Conservation (phyloP, 2,113 vertebrate genomes). For the Egretta garzetta region DNA sequence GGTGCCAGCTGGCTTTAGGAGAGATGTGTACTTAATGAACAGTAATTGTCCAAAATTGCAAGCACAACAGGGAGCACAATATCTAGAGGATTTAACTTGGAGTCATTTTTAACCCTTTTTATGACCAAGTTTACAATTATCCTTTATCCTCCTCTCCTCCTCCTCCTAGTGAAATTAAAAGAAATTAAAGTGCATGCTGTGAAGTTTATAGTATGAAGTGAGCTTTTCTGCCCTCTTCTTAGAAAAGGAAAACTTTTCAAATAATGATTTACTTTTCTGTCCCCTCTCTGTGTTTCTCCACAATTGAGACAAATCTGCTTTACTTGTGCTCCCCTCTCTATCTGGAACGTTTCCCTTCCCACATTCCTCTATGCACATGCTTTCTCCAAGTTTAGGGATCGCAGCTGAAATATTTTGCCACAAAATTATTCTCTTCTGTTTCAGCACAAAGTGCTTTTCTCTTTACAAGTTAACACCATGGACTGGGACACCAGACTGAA, state of each 20-base stretch:
- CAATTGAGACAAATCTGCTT: background rate
- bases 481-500: background rate
- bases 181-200: background rate
- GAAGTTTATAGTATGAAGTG: background rate
- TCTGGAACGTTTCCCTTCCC: background rate
- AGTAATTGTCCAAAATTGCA: constrained; percentile 52
- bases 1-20: constrained; percentile 40
- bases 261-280: background rate
- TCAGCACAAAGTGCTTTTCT: constrained; percentile 23
- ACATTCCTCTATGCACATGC: background rate
- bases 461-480: background rate
- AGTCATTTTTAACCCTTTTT: constrained; percentile 55
- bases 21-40: constrained; percentile 54
- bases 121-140: background rate
- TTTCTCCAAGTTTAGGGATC: background rate
- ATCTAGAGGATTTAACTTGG: constrained; percentile 43
- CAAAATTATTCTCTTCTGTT: background rate
- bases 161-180: background rate
- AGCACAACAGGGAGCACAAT: constrained; percentile 49
- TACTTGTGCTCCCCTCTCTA: background rate
- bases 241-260: background rate
- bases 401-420: constrained; percentile 20
- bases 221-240: background rate
- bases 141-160: background rate
- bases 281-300: background rate